Evolutionary conservation across 64 coral and sea anemone species (phyloP).

Genomic region (Pocillopora damicornis): DNA sequence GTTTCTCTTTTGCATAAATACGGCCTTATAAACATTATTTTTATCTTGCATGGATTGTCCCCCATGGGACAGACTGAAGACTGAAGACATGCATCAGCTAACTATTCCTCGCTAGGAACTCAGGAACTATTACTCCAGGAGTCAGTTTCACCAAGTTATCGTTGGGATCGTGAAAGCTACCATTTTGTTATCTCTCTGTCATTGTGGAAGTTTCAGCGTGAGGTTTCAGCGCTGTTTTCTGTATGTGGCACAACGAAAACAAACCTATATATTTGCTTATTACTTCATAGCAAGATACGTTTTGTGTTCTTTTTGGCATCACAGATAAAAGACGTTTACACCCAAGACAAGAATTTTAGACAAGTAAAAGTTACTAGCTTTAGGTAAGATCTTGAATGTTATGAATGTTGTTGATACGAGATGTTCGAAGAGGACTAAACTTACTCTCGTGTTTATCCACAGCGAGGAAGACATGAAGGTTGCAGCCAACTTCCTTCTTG

Average conservation of each 20-base stretch:
- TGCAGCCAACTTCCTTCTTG: conserved; percentile 57
- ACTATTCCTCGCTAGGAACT: no score
- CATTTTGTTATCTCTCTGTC: no score
- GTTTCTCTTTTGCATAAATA: background rate
- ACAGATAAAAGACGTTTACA: conserved; percentile 57
- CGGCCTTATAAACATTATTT: background rate
- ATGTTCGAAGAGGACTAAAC: background rate
- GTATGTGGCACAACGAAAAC: background rate
- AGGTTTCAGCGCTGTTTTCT: no score
- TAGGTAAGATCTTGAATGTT: conserved; percentile 30
- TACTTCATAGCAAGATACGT: background rate
- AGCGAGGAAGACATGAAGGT: conserved; percentile 98
- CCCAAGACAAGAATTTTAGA: conserved; percentile 57
- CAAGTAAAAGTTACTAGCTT: conserved; percentile 55
- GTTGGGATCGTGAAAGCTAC: no score
- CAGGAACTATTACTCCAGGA: no score
- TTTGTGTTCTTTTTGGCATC: background rate
- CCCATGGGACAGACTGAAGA: no score
- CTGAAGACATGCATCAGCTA: no score
- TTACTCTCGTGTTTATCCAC: background rate
- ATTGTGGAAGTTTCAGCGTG: no score
- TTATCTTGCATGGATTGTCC: background rate
- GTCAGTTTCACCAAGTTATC: no score
- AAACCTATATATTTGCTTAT: background rate
- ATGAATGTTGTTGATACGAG: background rate